Evolutionary conservation across 2,888 invertebrate genomes (phyloP).

Genomic region (Scotopteryx bipunctaria): DNA sequence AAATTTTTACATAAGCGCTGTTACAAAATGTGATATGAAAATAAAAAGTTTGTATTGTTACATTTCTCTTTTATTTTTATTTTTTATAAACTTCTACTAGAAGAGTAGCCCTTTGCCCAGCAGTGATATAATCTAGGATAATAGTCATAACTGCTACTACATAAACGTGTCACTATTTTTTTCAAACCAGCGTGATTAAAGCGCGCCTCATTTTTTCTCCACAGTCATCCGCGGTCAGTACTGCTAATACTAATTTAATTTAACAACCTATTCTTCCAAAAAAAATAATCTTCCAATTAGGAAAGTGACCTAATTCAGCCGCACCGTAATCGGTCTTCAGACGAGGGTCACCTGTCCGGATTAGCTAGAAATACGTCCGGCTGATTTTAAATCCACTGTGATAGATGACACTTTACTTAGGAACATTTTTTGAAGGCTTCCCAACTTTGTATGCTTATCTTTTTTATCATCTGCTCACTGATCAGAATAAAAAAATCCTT

Average conservation of each 20-base stretch:
- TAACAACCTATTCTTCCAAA: neutral
- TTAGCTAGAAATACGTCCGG: conserved; percentile 35
- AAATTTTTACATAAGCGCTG: conserved; percentile 46
- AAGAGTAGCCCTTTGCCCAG: too few relatives aligned
- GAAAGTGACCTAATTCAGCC: conserved; percentile 20
- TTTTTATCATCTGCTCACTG: too few relatives aligned
- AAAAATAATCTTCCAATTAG: conserved; percentile 26
- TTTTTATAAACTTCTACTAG: neutral
- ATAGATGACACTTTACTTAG: conserved; percentile 36
- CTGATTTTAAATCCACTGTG: conserved; percentile 42
- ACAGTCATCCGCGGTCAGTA: too few relatives aligned
- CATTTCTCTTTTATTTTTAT: neutral
- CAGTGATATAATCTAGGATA: too few relatives aligned
- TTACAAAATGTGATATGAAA: conserved; percentile 40
- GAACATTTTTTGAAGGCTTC: conserved; percentile 16
- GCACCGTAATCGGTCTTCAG: conserved; percentile 41
- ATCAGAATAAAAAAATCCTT: too few relatives aligned
- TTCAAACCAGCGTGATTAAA: too few relatives aligned
- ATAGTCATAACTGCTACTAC: too few relatives aligned
- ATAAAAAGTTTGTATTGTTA: conserved; percentile 10
- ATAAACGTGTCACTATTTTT: too few relatives aligned
- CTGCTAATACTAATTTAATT: too few relatives aligned
- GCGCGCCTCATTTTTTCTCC: too few relatives aligned
- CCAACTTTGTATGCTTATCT: neutral
- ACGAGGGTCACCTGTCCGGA: conserved; percentile 45